Conservation (phyloP, 1,140 invertebrate genomes). For the Drosophila sechellia region DNA sequence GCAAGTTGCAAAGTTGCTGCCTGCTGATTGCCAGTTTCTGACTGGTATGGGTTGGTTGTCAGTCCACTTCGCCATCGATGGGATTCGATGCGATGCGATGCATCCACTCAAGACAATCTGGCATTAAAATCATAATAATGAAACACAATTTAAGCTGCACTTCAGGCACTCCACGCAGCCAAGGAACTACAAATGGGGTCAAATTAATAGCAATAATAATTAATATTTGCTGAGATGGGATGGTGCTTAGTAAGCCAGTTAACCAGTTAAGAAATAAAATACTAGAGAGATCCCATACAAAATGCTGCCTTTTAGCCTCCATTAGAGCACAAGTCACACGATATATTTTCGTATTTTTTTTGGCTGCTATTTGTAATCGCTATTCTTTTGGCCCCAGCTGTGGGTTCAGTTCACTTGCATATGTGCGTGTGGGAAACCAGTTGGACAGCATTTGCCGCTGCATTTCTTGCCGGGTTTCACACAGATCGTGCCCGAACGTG, state of each 20-base stretch:
- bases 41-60: conserved; percentile 34
- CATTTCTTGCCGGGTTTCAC: conserved; percentile 26
- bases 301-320: too few species aligned
- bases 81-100: conserved; percentile 6
- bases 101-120: conserved; percentile 68
- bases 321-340: too few species aligned
- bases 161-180: conserved; percentile 28
- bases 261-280: too few species aligned
- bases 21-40: conserved; percentile 8
- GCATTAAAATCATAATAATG: conserved; percentile 80
- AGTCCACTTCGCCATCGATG: conserved; percentile 18
- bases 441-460: conserved; percentile 75
- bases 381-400: conserved; percentile 11
- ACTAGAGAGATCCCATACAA: too few species aligned
- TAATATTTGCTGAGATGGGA: too few species aligned
- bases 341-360: too few species aligned
- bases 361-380: not conserved
- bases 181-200: conserved; percentile 8
- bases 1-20: conserved; percentile 20
- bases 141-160: conserved; percentile 79
- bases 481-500: conserved; percentile 46
- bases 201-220: not conserved
- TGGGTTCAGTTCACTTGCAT: not conserved
- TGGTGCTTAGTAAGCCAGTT: too few species aligned
- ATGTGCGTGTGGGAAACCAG: conserved; percentile 66